Base-by-base conservation (phyloP, 2,113 vertebrate genomes). In the Pelvicachromis taeniatus region DNA sequence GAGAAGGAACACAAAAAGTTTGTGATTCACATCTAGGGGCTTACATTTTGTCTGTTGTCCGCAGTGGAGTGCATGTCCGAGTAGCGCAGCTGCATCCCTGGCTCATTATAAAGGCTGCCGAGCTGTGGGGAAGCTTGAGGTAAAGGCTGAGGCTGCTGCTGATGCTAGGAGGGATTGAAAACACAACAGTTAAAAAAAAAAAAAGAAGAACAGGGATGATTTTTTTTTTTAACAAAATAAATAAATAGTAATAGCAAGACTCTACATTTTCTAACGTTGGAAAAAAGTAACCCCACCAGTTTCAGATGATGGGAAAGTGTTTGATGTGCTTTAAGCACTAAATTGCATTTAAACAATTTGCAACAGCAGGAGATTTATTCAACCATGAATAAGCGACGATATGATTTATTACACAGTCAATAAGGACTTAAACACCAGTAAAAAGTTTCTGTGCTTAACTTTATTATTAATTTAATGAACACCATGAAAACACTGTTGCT, bases 41-140 rank as follows among this genome's bases (percentile, higher is more conserved):
- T 96, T 96, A 96, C 96, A 94, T 96, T 96, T 95, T 94, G 94
- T 94, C 96, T 94, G 91, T 93, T 94, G 91, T 96, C 96, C 87
- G 83, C 58, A 77, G 91, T 31, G 53, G 95, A 83, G 93, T 95
- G 95, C 84, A 95, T 95, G 85, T 96, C 95, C 80, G 95, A 92
- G 95, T 95, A 96, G 88, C 95, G 96, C 82, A 95, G 93, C 87
- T 95, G 95, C 92, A 96, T 94, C 79, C 94, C 95, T 70, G 93
- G 93, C 4, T 96, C 96, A 93, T 81, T 93, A 92, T 96, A 96
- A 93, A 96, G 96, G 92, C 84, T 87, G 86, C 94, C 87, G 78
- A 96, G 91, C 92, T 96, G 95, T 92, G 90, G 95, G 90, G 95
- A 94, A 93, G 95, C 94, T 93, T 95, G 95, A 95, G 96, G 95